phyloP scores from a whole-genome alignment of 2,888 invertebrate species.

The Oxytorus armatus region DNA sequence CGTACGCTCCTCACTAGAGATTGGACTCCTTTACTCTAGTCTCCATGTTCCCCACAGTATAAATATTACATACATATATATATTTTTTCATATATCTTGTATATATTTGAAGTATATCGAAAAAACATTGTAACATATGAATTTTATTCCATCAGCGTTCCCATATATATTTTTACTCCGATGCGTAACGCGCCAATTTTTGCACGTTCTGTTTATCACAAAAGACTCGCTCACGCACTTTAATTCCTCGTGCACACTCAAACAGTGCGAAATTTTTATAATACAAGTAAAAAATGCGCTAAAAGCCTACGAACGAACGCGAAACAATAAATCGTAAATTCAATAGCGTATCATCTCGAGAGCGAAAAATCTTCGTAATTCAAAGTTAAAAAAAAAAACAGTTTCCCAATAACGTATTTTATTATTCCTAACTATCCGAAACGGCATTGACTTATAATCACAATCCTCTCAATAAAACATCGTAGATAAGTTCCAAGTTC shows the following conservation, averaged over 20 bases:
- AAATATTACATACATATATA: too few species aligned
- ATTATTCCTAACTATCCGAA: background rate
- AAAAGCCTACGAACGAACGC: slow-evolving; percentile 7
- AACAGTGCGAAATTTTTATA: slow-evolving; percentile 9
- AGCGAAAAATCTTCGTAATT: background rate
- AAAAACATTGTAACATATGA: too few species aligned
- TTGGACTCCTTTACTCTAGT: too few species aligned
- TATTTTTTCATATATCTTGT: too few species aligned
- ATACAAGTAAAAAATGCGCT: background rate
- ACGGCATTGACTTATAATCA: background rate
- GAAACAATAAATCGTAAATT: background rate
- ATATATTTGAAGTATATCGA: too few species aligned
- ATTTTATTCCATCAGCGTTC: background rate
- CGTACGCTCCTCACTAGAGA: too few species aligned
- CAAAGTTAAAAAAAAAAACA: background rate
- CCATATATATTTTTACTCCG: background rate
- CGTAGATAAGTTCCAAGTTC: background rate
- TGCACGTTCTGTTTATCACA: slow-evolving; percentile 33
- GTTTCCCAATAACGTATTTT: background rate
- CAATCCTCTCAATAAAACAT: background rate
- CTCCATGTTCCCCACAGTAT: too few species aligned
- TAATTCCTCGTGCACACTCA: background rate
- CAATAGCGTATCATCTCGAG: too few species aligned
- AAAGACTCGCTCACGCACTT: background rate
- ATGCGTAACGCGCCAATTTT: slow-evolving; percentile 30